These are phyloP conservation scores for Stenodera caucasica DNA, from an alignment of 2,888 invertebrate genomes.

Conservation along the genomic window DNA sequence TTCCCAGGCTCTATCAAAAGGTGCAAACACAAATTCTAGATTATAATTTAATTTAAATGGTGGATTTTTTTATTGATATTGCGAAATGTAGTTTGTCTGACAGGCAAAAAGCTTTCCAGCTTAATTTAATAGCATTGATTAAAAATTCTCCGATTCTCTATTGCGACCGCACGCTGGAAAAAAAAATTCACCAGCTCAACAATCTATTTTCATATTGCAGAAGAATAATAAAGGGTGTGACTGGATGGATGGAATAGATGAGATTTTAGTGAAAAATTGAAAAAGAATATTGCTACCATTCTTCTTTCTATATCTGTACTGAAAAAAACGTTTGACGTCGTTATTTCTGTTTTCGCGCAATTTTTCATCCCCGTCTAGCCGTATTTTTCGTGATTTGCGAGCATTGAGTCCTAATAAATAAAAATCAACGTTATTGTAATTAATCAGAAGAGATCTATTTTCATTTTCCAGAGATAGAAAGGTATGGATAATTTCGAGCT, in stretches of 20 bases:
- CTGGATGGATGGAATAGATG: constrained; percentile 1
- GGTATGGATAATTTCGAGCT: too few relatives aligned
- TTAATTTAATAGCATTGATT: constrained; percentile 8
- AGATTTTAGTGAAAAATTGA: constrained; percentile 1
- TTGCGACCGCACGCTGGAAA: not conserved
- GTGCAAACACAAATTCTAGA: not conserved
- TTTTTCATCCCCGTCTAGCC: too few relatives aligned
- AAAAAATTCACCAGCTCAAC: not conserved
- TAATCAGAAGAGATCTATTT: too few relatives aligned
- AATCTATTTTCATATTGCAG: not conserved
- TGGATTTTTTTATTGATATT: not conserved
- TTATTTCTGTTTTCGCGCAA: too few relatives aligned
- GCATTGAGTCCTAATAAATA: too few relatives aligned
- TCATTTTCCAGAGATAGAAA: too few relatives aligned
- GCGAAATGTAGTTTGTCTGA: not conserved
- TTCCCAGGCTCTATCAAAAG: not conserved
- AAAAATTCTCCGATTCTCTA: not conserved
- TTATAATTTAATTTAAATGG: constrained; percentile 1
- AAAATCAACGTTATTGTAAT: too few relatives aligned
- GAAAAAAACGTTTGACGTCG: not conserved
- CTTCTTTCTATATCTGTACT: not conserved
- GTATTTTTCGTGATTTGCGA: too few relatives aligned
- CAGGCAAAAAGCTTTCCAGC: not conserved
- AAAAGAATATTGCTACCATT: constrained; percentile 3
- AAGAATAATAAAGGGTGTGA: not conserved